Evolutionary conservation across 2,797 vertebrate genomes (phyloP), one percentile per base, ranked within the genome.

Genomic region (Alcedo atthis): DNA sequence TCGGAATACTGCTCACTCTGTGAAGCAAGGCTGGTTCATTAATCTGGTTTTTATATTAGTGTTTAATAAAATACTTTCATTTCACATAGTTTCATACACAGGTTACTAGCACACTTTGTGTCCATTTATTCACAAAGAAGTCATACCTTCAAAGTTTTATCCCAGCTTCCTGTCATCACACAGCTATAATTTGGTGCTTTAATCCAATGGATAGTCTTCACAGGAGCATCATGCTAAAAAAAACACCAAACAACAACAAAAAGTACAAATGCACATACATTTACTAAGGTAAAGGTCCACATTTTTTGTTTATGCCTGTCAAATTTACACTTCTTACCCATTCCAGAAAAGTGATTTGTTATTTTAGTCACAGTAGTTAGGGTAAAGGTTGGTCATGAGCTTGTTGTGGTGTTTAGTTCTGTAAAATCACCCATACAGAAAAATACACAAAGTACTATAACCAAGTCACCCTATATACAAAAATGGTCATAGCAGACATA

Each of bases 171-270:
- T 3, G 99, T 99, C 99, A 99, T 99, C 93, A 99, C 91, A 83
- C 99, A 99, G 97, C 97, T 99, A 92, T 99, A 99, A 97, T 99
- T 99, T 5, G 99, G 99, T n/a, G 99, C 99, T 98, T 99, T 99
- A 92, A 99, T 99, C 99, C 99, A 99, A 81, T 99, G 99, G 89
- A 99, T 98, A 22, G 99, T 97, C 96, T 99, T 99, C 87, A 99
- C 99, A 26, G 99, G 99, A 25, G 98, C 99, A 25, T 99, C 99
- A 11, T 99, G 99, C 99, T 99, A 40, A 51, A 48, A 14, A 48
- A 48, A 48, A 25, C 14, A 12, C 12, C 12, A 26, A 15, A 49
- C 37, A 40, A 15, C 14, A 63, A 63, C 9, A 66, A 74, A 11
- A 53, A 69, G 17, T 16, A 69, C 17, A 64, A 69, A 85, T 5